Evolutionary conservation across 2,888 invertebrate species (phyloP).

Genomic region (Enoplolaimus lenunculus): DNA sequence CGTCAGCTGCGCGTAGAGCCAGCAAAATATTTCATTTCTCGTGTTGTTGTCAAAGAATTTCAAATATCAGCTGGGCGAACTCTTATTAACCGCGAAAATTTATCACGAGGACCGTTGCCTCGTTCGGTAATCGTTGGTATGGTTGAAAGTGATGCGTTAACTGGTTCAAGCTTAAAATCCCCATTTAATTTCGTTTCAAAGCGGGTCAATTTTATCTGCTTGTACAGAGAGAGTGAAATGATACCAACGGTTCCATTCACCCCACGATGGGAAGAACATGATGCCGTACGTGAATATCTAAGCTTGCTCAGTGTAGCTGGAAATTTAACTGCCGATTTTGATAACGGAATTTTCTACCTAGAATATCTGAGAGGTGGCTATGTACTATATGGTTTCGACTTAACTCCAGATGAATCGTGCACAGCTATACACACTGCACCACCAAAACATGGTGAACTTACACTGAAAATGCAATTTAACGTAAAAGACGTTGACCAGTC

Average conservation of each 20-base stretch:
- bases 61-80: not conserved
- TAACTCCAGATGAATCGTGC: not conserved
- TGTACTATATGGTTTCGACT: not conserved
- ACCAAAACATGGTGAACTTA: not conserved
- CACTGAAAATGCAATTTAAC: too few species aligned
- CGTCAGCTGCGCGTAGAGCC: not conserved
- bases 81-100: not conserved
- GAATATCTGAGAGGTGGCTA: not conserved
- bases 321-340: not conserved
- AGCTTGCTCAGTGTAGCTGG: not conserved
- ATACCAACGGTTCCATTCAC: not conserved
- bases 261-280: not conserved
- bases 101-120: not conserved
- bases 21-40: not conserved
- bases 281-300: not conserved
- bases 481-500: not conserved
- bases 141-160: too few species aligned
- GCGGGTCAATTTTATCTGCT: not conserved
- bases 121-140: too few species aligned
- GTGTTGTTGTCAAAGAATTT: too few species aligned
- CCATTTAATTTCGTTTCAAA: too few species aligned
- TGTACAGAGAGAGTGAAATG: not conserved
- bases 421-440: not conserved
- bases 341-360: not conserved
- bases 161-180: too few species aligned